Conservation (phyloP, 1,140 invertebrate genomes). For the Eriosoma lanigerum region DNA sequence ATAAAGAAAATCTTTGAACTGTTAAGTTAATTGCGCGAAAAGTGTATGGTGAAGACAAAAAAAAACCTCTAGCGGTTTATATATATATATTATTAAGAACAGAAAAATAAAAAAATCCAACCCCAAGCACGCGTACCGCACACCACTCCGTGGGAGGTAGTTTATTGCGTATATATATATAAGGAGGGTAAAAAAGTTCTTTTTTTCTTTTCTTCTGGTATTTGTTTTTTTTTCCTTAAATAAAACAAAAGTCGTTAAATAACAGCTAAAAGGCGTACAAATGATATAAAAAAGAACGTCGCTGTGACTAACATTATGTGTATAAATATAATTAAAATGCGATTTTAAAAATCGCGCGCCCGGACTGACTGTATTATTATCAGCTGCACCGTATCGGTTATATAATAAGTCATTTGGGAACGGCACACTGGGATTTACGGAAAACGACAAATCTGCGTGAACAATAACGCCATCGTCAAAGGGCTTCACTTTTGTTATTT, state of each 20-base stretch:
- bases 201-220: slow-evolving; percentile 2
- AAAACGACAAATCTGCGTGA: slow-evolving; percentile 38
- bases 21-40: slow-evolving; percentile 51
- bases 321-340: slow-evolving; percentile 42
- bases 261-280: slow-evolving; percentile 50
- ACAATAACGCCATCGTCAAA: slow-evolving; percentile 21
- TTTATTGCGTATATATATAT: not conserved
- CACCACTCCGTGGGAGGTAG: not conserved
- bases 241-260: slow-evolving; percentile 47
- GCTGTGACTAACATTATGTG: not conserved
- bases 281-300: not conserved
- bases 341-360: not conserved
- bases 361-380: not conserved
- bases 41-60: slow-evolving; percentile 19
- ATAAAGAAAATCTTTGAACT: slow-evolving; percentile 33
- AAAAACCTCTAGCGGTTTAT: slow-evolving; percentile 38
- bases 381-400: not conserved
- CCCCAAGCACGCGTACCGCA: not conserved
- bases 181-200: slow-evolving; percentile 45
- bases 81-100: not conserved
- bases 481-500: slow-evolving; percentile 34
- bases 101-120: slow-evolving; percentile 26
- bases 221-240: slow-evolving; percentile 20
- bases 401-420: slow-evolving; percentile 37
- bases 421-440: slow-evolving; percentile 12